These are phyloP conservation scores for Cistogaster globosa DNA, from an alignment of 2,888 invertebrate species.

Conservation along the genomic window DNA sequence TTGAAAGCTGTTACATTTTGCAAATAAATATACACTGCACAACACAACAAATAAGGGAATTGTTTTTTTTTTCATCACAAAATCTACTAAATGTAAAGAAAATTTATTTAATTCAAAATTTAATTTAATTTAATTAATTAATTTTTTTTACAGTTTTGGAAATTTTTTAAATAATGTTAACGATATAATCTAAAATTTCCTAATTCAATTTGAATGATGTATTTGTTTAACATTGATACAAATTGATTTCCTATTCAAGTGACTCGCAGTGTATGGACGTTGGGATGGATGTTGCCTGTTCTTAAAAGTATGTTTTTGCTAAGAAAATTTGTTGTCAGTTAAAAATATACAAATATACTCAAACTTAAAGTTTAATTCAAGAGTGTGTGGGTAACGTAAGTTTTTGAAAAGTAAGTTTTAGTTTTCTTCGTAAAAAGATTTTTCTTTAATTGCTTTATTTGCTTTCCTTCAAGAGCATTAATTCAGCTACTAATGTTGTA, in stretches of 20 bases:
- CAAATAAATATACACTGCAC: not conserved
- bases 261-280: not conserved
- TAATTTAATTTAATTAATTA: no score
- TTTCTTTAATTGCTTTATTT: slow-evolving; percentile 25
- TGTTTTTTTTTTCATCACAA: no score
- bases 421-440: slow-evolving; percentile 18
- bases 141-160: no score
- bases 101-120: no score
- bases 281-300: slow-evolving; percentile 24
- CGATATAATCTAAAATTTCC: no score
- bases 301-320: slow-evolving; percentile 45
- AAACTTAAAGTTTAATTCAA: no score
- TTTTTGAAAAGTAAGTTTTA: slow-evolving; percentile 36
- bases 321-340: slow-evolving; percentile 51
- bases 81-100: no score
- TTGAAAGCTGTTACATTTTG: slow-evolving; percentile 62
- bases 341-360: slow-evolving; percentile 6
- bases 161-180: no score
- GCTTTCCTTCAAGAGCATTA: slow-evolving; percentile 12
- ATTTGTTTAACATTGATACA: no score
- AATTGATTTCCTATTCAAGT: no score
- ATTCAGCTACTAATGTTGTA: slow-evolving; percentile 4
- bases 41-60: no score
- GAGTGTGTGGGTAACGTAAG: slow-evolving; percentile 10
- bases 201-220: no score